Conservation (phyloP, 2,797 vertebrate species). For the Neosalanx taihuensis region DNA sequence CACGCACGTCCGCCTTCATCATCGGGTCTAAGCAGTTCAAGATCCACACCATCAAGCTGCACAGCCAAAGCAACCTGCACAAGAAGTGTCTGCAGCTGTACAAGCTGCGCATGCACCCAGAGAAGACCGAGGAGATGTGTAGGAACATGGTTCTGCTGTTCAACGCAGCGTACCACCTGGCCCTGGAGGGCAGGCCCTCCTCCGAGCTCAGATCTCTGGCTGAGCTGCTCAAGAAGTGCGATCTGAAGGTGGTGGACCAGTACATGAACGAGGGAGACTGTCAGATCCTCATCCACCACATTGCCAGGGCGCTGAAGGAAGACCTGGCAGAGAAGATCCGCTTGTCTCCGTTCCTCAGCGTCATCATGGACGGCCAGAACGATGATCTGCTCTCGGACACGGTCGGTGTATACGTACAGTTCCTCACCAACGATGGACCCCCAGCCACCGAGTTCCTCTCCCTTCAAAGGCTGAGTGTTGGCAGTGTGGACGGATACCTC, state of each 20-base stretch:
- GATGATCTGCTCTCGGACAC: constrained; percentile 88
- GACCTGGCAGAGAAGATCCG: constrained; percentile 92
- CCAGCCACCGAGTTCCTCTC: constrained; percentile 91
- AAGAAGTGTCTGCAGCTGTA: constrained; percentile 99
- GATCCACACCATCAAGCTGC: constrained; percentile 97
- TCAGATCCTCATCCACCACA: constrained; percentile 92
- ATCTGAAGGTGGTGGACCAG: constrained; percentile 95
- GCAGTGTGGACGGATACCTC: constrained; percentile 87
- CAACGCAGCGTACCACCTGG: constrained; percentile 92
- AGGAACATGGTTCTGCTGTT: constrained; percentile 93
- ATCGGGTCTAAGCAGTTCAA: constrained; percentile 98
- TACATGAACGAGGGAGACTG: constrained; percentile 97
- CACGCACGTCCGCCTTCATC: constrained; percentile 94
- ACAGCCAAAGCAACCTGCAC: constrained; percentile 98
- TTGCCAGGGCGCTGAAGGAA: constrained; percentile 84
- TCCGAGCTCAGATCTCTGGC: constrained; percentile 90
- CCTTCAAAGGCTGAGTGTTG: constrained; percentile 85
- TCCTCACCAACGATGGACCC: constrained; percentile 85
- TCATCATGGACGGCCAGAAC: constrained; percentile 91
- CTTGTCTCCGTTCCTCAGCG: constrained; percentile 88
- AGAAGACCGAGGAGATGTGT: constrained; percentile 98
- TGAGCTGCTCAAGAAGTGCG: constrained; percentile 90
- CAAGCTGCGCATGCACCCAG: constrained; percentile 95
- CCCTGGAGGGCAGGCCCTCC: constrained; percentile 88
- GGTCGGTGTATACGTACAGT: constrained; percentile 90